Percentiles rank a stretch among this genome's conserved stretches.
These are phyloP conservation scores for Leptinotarsa tumamoca DNA, from an alignment of 2,888 invertebrate genomes.

Conservation along the genomic window DNA sequence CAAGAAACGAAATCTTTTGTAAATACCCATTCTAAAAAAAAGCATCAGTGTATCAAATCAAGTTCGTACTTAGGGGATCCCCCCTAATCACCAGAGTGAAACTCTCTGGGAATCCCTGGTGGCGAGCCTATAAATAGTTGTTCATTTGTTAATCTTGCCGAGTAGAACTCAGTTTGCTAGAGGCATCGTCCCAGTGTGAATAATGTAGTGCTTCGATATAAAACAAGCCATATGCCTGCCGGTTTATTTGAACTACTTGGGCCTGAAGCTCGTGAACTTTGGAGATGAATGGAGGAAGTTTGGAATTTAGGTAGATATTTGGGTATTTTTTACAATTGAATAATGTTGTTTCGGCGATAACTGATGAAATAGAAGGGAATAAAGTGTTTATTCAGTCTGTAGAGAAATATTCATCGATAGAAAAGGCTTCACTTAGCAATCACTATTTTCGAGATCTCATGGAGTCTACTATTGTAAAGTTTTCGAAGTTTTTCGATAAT, in stretches of 20 bases:
- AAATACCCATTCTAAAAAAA: no score
- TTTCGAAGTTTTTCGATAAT: no score
- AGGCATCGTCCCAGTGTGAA: not conserved
- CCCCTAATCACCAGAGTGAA: not conserved
- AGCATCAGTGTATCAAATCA: no score
- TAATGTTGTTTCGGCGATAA: not conserved
- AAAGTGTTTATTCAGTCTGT: no score
- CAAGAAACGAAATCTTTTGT: no score
- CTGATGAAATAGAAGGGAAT: not conserved
- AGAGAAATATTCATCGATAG: no score
- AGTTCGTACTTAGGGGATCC: no score
- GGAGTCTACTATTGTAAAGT: no score
- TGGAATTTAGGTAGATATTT: constrained; percentile 1
- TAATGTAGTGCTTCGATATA: not conserved
- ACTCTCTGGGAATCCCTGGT: not conserved
- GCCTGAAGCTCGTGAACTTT: not conserved
- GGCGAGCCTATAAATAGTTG: not conserved
- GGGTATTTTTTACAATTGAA: not conserved
- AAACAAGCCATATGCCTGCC: not conserved
- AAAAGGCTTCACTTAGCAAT: no score
- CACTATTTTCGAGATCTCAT: no score
- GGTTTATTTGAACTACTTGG: not conserved
- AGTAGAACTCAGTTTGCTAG: not conserved
- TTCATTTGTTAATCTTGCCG: not conserved
- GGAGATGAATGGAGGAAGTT: not conserved